These are phyloP conservation scores for Neogobius melanostomus DNA, from an alignment of 2,113 vertebrate genomes.

Conservation along the genomic window DNA sequence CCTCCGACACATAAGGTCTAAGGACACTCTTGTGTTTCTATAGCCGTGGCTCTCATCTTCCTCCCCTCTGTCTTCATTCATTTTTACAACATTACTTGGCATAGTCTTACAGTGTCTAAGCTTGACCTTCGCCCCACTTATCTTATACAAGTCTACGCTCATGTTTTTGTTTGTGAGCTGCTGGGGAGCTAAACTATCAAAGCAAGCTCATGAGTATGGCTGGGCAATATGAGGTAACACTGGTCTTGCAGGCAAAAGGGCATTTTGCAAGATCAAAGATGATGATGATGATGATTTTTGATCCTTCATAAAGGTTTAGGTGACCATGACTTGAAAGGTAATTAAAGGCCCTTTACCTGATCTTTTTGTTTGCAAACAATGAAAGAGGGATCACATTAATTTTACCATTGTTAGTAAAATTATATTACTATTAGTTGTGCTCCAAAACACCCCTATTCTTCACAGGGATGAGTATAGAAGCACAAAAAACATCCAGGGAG, in stretches of 20 bases:
- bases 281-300: no score
- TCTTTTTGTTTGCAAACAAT: no score
- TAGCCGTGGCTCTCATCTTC: neutral
- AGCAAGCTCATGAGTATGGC: constrained; percentile 8
- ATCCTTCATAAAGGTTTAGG: no score
- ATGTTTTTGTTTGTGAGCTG: neutral
- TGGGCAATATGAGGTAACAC: constrained; percentile 27
- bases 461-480: no score
- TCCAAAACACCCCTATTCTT: no score
- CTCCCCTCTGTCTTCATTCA: constrained; percentile 1
- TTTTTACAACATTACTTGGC: constrained; percentile 34
- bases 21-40: constrained; percentile 11
- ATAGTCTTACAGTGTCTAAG: constrained; percentile 16
- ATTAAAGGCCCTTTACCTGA: no score
- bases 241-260: constrained; percentile 22
- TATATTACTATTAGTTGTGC: no score
- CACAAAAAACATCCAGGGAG: no score
- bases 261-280: no score
- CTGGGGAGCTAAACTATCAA: constrained; percentile 9
- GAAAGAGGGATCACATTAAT: no score
- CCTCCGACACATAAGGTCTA: constrained; percentile 37
- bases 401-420: no score
- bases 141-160: constrained; percentile 25
- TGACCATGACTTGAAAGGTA: no score
- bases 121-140: constrained; percentile 30